phyloP scores from a whole-genome alignment of 2,797 vertebrate genomes.

The Pipistrellus pipistrellus region DNA sequence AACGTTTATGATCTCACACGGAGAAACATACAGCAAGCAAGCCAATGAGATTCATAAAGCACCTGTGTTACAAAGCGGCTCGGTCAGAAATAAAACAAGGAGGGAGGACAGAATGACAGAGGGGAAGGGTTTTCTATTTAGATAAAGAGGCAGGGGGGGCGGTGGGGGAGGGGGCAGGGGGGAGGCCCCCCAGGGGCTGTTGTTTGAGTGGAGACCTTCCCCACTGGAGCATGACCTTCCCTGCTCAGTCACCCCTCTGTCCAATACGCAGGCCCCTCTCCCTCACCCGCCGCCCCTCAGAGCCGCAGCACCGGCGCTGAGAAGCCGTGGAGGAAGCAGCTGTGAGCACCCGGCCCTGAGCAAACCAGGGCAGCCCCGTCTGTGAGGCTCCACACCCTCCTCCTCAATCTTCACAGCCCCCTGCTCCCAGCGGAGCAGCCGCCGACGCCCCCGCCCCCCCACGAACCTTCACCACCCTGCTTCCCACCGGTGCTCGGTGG shows the following conservation, averaged over 20 bases:
- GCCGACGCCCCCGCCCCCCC: not conserved
- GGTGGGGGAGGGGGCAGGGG: too few species aligned
- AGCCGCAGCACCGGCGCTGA: not conserved
- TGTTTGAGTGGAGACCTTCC: not conserved
- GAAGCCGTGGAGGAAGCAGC: not conserved
- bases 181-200: not conserved
- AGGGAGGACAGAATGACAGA: not conserved
- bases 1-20: not conserved
- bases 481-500: not conserved
- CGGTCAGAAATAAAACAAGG: rapidly evolving
- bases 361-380: rapidly evolving
- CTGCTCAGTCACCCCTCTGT: not conserved
- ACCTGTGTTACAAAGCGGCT: not conserved
- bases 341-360: too few species aligned
- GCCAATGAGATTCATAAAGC: not conserved
- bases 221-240: not conserved
- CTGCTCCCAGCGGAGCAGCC: not conserved
- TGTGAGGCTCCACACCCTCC: not conserved
- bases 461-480: rapidly evolving
- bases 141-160: rapidly evolving
- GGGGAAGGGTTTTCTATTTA: not conserved
- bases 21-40: not conserved
- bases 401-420: not conserved
- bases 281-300: rapidly evolving
- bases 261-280: not conserved